Evolutionary conservation across 2,797 vertebrate species (phyloP).

Genomic region (Pygocentrus nattereri): DNA sequence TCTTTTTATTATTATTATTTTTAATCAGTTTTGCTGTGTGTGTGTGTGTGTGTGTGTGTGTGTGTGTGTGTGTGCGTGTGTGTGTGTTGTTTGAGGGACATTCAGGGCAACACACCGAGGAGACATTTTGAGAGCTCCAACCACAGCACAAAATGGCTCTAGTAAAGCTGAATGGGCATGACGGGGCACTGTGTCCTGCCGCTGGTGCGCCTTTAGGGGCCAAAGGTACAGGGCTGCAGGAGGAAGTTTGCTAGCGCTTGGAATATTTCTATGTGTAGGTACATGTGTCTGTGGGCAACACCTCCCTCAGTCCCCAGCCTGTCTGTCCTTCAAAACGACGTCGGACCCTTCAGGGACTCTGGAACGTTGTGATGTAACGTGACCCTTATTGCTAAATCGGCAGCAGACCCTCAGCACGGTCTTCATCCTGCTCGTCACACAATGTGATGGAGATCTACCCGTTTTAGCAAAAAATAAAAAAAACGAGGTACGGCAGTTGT

Average conservation of each 20-base stretch:
- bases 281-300: neutral
- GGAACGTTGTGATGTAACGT: conserved; percentile 41
- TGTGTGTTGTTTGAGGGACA: neutral
- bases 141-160: conserved; percentile 23
- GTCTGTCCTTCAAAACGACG: conserved; percentile 10
- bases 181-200: neutral
- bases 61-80: neutral
- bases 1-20: neutral
- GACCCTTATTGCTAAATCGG: conserved; percentile 46
- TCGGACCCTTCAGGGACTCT: neutral
- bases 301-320: neutral
- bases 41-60: neutral
- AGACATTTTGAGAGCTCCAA: conserved; percentile 38
- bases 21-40: conserved; percentile 56
- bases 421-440: neutral
- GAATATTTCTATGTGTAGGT: neutral
- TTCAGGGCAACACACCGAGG: neutral
- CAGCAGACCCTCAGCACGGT: neutral
- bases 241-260: neutral
- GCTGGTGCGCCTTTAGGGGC: conserved; percentile 3
- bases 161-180: conserved; percentile 1
- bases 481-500: neutral
- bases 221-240: neutral
- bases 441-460: neutral
- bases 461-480: neutral